phyloP scores from a whole-genome alignment of 2,113 vertebrate species.

The Rhipidura dahli region DNA sequence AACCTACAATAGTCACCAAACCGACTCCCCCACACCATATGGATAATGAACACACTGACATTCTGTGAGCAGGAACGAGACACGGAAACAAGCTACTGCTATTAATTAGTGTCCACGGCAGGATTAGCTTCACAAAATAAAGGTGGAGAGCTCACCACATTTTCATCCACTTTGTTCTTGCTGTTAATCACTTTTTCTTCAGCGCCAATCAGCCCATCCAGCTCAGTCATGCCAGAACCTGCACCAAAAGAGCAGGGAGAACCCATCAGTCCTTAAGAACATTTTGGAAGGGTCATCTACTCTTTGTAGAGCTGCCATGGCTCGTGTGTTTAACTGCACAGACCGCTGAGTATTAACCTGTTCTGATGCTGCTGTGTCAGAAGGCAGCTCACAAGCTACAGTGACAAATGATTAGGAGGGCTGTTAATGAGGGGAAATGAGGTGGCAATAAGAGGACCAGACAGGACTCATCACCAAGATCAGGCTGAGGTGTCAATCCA shows the following conservation, averaged over 20 bases:
- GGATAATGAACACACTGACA: neutral
- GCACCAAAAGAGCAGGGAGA: slow-evolving; percentile 28
- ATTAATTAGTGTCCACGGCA: neutral
- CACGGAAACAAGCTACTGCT: neutral
- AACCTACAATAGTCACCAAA: neutral
- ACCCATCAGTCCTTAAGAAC: neutral
- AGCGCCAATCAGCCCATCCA: slow-evolving; percentile 87
- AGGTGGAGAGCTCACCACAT: slow-evolving; percentile 81
- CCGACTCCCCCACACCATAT: neutral
- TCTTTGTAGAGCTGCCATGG: neutral
- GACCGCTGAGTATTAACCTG: neutral
- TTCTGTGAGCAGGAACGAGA: neutral
- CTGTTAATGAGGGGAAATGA: slow-evolving; percentile 35
- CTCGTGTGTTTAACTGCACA: neutral
- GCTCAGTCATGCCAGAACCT: slow-evolving; percentile 89
- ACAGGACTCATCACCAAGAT: neutral
- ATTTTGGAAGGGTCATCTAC: neutral
- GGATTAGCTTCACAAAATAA: neutral
- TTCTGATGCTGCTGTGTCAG: neutral
- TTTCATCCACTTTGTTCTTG: slow-evolving; percentile 87
- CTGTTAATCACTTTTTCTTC: slow-evolving; percentile 94
- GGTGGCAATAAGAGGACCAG: slow-evolving; percentile 21
- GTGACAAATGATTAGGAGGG: neutral
- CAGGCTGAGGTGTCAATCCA: neutral
- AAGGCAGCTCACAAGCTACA: neutral